Evolutionary conservation across 2,797 vertebrate species (phyloP).

Genomic region (Gymnopithys bicolor): DNA sequence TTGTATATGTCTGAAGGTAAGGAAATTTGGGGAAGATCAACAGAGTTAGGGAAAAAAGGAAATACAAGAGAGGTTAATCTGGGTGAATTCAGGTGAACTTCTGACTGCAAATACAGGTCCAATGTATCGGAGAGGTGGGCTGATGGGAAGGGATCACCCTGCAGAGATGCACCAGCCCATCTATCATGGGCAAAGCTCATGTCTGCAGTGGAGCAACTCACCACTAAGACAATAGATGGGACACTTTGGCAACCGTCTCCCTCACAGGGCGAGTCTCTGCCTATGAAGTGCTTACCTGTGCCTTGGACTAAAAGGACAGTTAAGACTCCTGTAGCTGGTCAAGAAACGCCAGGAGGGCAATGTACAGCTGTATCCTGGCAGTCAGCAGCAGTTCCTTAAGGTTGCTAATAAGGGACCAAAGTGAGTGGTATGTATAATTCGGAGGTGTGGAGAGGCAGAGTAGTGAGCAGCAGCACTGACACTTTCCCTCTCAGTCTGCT

Average conservation of each 20-base stretch:
- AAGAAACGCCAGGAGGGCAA: not conserved
- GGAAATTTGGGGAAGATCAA: not conserved
- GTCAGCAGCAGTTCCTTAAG: not conserved
- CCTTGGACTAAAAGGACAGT: not conserved
- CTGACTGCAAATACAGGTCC: not conserved
- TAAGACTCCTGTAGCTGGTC: not conserved
- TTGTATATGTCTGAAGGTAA: not conserved
- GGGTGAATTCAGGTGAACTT: not conserved
- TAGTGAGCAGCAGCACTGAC: not conserved
- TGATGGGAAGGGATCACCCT: not conserved
- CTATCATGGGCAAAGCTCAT: not conserved
- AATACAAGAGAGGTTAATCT: not conserved
- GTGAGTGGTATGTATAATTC: not conserved
- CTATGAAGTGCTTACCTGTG: not conserved
- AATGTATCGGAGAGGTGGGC: rapidly evolving
- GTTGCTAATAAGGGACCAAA: not conserved
- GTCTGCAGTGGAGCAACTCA: not conserved
- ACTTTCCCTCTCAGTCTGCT: not conserved
- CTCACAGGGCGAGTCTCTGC: not conserved
- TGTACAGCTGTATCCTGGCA: not conserved
- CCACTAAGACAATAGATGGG: not conserved
- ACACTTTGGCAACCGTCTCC: not conserved
- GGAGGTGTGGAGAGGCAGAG: not conserved
- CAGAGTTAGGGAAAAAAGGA: not conserved
- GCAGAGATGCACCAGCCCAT: not conserved